Base-by-base conservation (phyloP, 1,140 invertebrate species). In the Leptoteleia sp. region DNA sequence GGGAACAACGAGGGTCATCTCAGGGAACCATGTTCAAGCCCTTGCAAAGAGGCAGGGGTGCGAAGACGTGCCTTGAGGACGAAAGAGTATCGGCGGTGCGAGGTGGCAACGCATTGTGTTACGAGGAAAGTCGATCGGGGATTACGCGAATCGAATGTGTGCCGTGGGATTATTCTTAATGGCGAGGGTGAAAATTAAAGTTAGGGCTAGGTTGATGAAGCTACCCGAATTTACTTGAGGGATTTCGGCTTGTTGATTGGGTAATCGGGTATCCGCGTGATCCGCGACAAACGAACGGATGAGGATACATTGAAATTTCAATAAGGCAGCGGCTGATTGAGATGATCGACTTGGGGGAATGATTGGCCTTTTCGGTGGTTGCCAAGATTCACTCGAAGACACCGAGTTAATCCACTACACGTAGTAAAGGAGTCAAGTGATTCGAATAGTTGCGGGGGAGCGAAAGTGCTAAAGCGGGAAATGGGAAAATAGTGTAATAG, bases 111-210 rank as follows among this genome's bases (percentile, higher is more conserved):
- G 59, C 59, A 65, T 73, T 73, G 59, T 38, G 35, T 72, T 72
- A 38, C 68, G 37, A 17, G 27, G 22, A 31, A 48, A 48, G 52
- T 59, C 29, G 42, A 50, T 50, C 70, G 70, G 59, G 70, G 43
- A 65, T 65, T 65, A 40, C 35, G 31, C 59, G 31, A 65, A 52
- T 59, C 45, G 45, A 76, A 76, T 76, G 71, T 67, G 71, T 67
- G 61, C n/a, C 71, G 62, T 76, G 37, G 71, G 54, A 67, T 76
- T 76, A 67, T 67, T 76, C 54, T 54, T 61, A 76, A 67, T 76
- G 54, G 27, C 62, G 62, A 76, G 71, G 71, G 71, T 54, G 45
- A 1, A 67, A 59, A 76, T 65, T 50, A 52, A 45, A 57, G 33
- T 35, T n/a, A 15, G 52, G 70, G 35, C 9, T 37, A 27, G 31